Evolutionary conservation across 2,888 invertebrate genomes (phyloP).

Genomic region (Phyllotreta cruciferae): DNA sequence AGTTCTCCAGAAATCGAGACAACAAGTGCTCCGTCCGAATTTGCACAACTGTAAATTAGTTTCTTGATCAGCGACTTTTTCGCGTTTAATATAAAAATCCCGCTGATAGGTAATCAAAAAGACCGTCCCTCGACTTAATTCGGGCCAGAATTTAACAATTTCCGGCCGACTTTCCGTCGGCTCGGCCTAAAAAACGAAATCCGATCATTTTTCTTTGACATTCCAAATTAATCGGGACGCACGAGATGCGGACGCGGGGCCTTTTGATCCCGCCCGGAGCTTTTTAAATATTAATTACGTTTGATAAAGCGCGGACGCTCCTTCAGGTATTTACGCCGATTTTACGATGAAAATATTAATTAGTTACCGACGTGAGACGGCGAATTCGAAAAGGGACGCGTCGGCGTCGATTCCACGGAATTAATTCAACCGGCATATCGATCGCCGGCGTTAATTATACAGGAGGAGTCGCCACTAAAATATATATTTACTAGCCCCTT

Average conservation of each 20-base stretch:
- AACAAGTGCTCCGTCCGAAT: constrained; percentile 29
- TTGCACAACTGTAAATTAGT: neutral
- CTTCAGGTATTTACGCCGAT: constrained; percentile 13
- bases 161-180: neutral
- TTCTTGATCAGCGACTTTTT: too few species aligned
- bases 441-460: too few species aligned
- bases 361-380: too few species aligned
- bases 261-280: neutral
- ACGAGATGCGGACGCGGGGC: constrained; percentile 4
- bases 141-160: neutral
- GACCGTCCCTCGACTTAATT: too few species aligned
- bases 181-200: neutral
- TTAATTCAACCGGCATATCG: too few species aligned
- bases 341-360: neutral
- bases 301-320: constrained; percentile 2
- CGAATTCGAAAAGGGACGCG: too few species aligned
- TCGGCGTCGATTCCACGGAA: too few species aligned
- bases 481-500: too few species aligned
- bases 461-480: too few species aligned
- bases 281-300: constrained; percentile 17
- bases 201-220: constrained; percentile 12
- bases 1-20: constrained; percentile 35
- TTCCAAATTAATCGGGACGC: constrained; percentile 14
- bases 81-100: too few species aligned
- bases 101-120: too few species aligned